phyloP scores from a whole-genome alignment of 2,888 invertebrate genomes.

The Drosophila mimica region DNA sequence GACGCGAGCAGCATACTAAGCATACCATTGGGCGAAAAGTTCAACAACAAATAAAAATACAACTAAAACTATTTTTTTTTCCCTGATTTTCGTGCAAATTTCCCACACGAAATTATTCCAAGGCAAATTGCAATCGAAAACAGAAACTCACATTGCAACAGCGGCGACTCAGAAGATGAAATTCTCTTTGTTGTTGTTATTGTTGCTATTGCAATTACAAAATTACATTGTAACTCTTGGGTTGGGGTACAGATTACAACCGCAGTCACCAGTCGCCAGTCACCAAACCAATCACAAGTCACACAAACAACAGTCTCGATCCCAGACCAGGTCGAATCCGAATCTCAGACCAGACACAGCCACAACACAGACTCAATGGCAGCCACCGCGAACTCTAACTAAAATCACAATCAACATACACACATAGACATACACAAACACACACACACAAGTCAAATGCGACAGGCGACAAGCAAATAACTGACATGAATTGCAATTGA shows the following conservation, averaged over 20 bases:
- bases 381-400: conserved; percentile 59
- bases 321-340: conserved; percentile 44
- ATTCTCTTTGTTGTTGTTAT: conserved; percentile 45
- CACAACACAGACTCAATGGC: conserved; percentile 43
- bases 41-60: conserved; percentile 20
- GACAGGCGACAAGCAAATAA: conserved; percentile 44
- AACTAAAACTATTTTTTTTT: background rate
- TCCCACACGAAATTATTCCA: conserved; percentile 59
- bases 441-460: conserved; percentile 23
- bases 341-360: conserved; percentile 19
- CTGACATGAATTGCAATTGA: conserved; percentile 55
- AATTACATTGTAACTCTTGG: conserved; percentile 71
- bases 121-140: conserved; percentile 48
- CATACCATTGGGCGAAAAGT: conserved; percentile 18
- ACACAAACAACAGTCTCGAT: conserved; percentile 34
- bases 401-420: conserved; percentile 49
- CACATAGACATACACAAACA: conserved; percentile 27
- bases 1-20: conserved; percentile 22
- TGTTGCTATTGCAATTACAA: conserved; percentile 67
- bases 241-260: conserved; percentile 63
- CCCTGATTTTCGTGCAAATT: conserved; percentile 33
- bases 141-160: conserved; percentile 15
- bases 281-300: conserved; percentile 29
- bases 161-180: conserved; percentile 45
- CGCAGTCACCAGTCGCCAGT: conserved; percentile 50